These are phyloP conservation scores for Leptonema lineaticorne DNA, from an alignment of 1,140 invertebrate species.

Conservation along the genomic window DNA sequence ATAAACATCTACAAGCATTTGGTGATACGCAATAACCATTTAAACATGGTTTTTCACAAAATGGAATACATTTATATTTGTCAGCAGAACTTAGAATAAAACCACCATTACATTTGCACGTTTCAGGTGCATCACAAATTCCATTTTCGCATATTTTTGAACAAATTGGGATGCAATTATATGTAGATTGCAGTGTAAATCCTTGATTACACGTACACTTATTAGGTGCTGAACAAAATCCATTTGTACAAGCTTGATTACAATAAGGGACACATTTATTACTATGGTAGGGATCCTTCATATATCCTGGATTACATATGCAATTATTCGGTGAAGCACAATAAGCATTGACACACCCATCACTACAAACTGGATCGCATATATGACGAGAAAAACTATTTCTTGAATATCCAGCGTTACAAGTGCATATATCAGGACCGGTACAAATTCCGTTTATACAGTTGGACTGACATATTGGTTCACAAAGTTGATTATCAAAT, in stretches of 20 bases:
- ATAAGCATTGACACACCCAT: conserved; percentile 55
- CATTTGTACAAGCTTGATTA: conserved; percentile 46
- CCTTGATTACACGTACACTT: conserved; percentile 47
- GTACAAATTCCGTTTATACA: conserved; percentile 47
- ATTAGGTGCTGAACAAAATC: conserved; percentile 47
- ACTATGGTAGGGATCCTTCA: conserved; percentile 36
- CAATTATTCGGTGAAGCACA: neutral
- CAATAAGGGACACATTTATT: conserved; percentile 51
- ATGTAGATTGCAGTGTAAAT: conserved; percentile 43
- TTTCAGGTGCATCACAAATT: conserved; percentile 48
- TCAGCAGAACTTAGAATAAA: conserved; percentile 42
- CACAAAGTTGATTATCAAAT: conserved; percentile 41
- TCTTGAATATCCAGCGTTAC: conserved; percentile 45
- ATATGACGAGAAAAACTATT: conserved; percentile 44
- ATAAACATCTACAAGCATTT: conserved; percentile 49
- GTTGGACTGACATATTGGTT: conserved; percentile 46
- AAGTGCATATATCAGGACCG: conserved; percentile 49
- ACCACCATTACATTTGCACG: conserved; percentile 47
- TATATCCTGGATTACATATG: conserved; percentile 43
- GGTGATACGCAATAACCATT: conserved; percentile 43
- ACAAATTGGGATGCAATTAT: conserved; percentile 50
- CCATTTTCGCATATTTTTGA: conserved; percentile 51
- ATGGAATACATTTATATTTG: conserved; percentile 23
- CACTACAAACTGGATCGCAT: conserved; percentile 51
- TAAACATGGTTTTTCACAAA: neutral